These are phyloP conservation scores for Sorex fumeus DNA, from an alignment of 2,113 vertebrate genomes.

Conservation along the genomic window DNA sequence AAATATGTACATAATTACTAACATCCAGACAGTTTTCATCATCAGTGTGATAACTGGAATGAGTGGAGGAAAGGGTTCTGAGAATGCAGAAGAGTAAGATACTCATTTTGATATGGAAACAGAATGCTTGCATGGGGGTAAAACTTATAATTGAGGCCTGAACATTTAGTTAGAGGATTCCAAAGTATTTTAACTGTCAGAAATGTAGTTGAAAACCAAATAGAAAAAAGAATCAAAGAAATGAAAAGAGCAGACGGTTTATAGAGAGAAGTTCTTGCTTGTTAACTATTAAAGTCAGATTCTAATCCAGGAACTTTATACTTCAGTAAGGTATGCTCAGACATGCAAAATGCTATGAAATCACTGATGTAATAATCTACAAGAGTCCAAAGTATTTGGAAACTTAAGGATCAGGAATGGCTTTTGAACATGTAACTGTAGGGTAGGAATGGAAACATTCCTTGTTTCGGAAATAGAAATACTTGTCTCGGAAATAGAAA, in stretches of 20 bases:
- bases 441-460: neutral
- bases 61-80: neutral
- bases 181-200: neutral
- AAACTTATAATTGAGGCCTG: neutral
- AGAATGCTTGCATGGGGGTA: neutral
- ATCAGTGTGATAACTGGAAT: neutral
- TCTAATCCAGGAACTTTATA: neutral
- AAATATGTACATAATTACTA: neutral
- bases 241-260: neutral
- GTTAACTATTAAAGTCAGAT: neutral
- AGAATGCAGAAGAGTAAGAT: neutral
- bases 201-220: neutral
- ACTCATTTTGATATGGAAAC: neutral
- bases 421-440: conserved; percentile 41
- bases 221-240: neutral
- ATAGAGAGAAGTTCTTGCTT: neutral
- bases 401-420: neutral
- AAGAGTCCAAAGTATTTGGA: neutral
- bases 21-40: conserved; percentile 19
- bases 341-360: neutral
- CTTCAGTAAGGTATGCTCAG: neutral
- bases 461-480: too few relatives aligned
- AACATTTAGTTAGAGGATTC: neutral
- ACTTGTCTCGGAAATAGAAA: neutral
- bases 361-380: neutral